phyloP scores from a whole-genome alignment of 2,888 invertebrate species.

The Zaprionus obscuricornis region DNA sequence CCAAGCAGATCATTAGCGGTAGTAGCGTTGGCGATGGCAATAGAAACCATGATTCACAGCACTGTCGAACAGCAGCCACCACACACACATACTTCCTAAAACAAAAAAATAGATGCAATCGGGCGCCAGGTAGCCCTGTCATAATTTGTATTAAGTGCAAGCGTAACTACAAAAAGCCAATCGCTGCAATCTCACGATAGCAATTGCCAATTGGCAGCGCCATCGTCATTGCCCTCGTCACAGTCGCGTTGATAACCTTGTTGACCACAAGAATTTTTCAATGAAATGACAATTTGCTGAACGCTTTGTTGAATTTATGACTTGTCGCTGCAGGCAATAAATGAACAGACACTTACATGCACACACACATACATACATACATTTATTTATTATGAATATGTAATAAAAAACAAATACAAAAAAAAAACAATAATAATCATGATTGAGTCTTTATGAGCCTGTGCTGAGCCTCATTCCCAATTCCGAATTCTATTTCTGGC shows the following conservation, averaged over 20 bases:
- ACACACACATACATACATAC: slow-evolving; percentile 10
- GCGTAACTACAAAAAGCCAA: slow-evolving; percentile 30
- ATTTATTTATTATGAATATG: not conserved
- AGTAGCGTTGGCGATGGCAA: not conserved
- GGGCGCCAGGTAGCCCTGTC: slow-evolving; percentile 42
- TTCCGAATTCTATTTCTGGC: slow-evolving; percentile 4
- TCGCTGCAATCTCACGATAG: slow-evolving; percentile 23
- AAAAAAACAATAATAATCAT: not conserved
- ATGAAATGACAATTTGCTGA: slow-evolving; percentile 57
- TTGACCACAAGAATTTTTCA: slow-evolving; percentile 71
- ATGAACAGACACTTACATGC: slow-evolving; percentile 42
- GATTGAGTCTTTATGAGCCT: too few relatives aligned
- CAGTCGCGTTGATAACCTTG: slow-evolving; percentile 68
- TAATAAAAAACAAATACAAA: slow-evolving; percentile 18
- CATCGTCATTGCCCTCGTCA: slow-evolving; percentile 23
- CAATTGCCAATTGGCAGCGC: slow-evolving; percentile 26
- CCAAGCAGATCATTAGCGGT: slow-evolving; percentile 64
- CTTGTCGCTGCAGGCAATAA: slow-evolving; percentile 52
- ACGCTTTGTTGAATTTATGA: slow-evolving; percentile 47
- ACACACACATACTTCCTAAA: slow-evolving; percentile 20
- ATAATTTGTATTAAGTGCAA: slow-evolving; percentile 56
- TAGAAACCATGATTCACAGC: slow-evolving; percentile 62
- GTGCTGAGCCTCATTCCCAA: slow-evolving; percentile 16
- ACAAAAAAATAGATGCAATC: slow-evolving; percentile 30
- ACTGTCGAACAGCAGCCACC: slow-evolving; percentile 6